Base-by-base conservation (phyloP, 64 coral and sea anemone genomes). In the Actinia equina region DNA sequence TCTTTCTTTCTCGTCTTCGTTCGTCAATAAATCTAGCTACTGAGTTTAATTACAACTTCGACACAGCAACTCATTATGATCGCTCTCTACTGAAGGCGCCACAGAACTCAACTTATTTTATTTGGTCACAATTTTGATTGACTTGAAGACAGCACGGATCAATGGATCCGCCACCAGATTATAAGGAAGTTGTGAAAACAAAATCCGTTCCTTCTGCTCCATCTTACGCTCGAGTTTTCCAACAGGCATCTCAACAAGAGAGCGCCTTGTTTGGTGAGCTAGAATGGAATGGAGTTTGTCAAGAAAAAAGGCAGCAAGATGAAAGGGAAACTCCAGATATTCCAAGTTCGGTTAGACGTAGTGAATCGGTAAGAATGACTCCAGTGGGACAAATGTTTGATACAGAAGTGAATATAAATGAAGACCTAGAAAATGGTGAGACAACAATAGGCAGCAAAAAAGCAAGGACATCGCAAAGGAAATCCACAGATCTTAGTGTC, bases 81-180 rank as follows among this genome's bases (percentile, higher is more conserved):
- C 7, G 46, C 46, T 49, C 46, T 49, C 46, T 49, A 49, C 30
- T 37, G 30, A 37, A 37, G 30, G 30, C 30, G 30, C 30, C 30
- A 37, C 30, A 37, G 30, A 37, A 37, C 30, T 37, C 4, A 49
- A 49, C 46, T 49, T 4, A 8, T 49, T 49, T 49, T 6, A 49
- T 6, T 49, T 49, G 7, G 46, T 49, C 46, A 49, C 7, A 49
- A 6, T 49, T 49, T 49, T 49, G 46, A 8, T 49, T 49, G 46
- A 6, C 7, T 49, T 4, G 46, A 49, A 49, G 46, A 49, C 46
- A 49, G 7, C 46, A 49, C 46, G 46, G 46, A 49, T 49, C 46
- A 49, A 74, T 74, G 69, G 69, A 74, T 1, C 26, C 69, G 10
- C 69, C 69, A 74, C 69, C 69, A 74, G 69, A 74, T 74, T 74